Percentiles rank a stretch among this genome's conserved stretches.
Conservation (phyloP, 1,140 invertebrate species). For the Ceratina australensis region DNA sequence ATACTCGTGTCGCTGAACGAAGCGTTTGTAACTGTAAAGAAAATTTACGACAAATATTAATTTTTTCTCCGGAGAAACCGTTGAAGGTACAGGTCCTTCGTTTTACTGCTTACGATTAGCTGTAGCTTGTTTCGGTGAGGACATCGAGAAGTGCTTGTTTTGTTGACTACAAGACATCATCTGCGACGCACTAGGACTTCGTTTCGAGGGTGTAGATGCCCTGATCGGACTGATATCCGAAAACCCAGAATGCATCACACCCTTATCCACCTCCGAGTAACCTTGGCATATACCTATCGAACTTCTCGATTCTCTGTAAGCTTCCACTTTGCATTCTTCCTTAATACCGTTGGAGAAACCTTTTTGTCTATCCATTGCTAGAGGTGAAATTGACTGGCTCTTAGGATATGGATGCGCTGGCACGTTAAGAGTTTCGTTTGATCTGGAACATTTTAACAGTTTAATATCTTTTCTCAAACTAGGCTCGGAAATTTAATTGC, state of each 20-base stretch:
- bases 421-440: slow-evolving; percentile 73
- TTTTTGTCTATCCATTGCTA: slow-evolving; percentile 78
- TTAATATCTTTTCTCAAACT: too few relatives aligned
- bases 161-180: slow-evolving; percentile 71
- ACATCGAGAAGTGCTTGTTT: slow-evolving; percentile 67
- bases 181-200: slow-evolving; percentile 63
- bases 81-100: not conserved
- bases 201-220: slow-evolving; percentile 58
- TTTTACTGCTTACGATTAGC: slow-evolving; percentile 59
- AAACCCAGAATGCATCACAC: slow-evolving; percentile 61
- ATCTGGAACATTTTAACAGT: slow-evolving; percentile 60
- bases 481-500: too few relatives aligned
- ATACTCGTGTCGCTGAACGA: slow-evolving; percentile 67
- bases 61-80: too few relatives aligned
- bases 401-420: slow-evolving; percentile 69
- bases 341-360: slow-evolving; percentile 75
- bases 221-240: slow-evolving; percentile 72
- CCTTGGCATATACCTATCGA: slow-evolving; percentile 63
- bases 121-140: slow-evolving; percentile 65
- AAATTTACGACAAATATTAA: not conserved
- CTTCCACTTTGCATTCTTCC: slow-evolving; percentile 72
- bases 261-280: slow-evolving; percentile 74
- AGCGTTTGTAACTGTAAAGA: slow-evolving; percentile 66
- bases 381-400: slow-evolving; percentile 76
- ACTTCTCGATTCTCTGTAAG: slow-evolving; percentile 68